Evolutionary conservation across 1,140 invertebrate genomes (phyloP).

Genomic region (Drosophila pectinifera): DNA sequence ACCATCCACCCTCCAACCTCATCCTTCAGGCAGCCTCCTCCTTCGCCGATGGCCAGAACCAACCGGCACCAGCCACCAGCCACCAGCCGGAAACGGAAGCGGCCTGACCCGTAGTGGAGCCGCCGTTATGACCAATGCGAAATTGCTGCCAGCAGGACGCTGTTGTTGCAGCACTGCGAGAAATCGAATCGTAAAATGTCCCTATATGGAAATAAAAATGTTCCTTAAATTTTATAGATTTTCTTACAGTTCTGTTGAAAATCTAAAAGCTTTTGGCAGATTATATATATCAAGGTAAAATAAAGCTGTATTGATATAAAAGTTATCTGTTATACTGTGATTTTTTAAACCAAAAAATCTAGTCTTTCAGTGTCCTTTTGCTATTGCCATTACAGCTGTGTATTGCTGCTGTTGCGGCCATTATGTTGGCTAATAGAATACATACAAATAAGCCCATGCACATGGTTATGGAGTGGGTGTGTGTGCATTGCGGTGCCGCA

Average conservation of each 20-base stretch:
- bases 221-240: background rate
- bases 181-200: background rate
- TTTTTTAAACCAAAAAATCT: too few relatives aligned
- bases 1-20: constrained; percentile 12
- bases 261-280: background rate
- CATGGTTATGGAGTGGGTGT: constrained; percentile 21
- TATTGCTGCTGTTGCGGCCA: constrained; percentile 59
- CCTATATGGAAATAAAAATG: background rate
- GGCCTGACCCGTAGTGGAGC: constrained; percentile 57
- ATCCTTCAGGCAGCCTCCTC: background rate
- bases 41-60: constrained; percentile 8
- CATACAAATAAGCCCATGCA: constrained; percentile 80
- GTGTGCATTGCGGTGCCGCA: constrained; percentile 9
- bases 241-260: background rate
- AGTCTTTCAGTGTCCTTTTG: constrained; percentile 16
- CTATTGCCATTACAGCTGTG: constrained; percentile 42
- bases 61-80: constrained; percentile 24
- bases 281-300: background rate
- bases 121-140: constrained; percentile 74
- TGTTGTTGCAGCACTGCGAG: constrained; percentile 20
- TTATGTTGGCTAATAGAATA: constrained; percentile 83
- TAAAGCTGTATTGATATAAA: too few relatives aligned
- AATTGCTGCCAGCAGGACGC: constrained; percentile 51
- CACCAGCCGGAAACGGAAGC: constrained; percentile 60
- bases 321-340: too few relatives aligned